Base-by-base conservation (phyloP, 2,113 vertebrate species). In the Fukomys damarensis region DNA sequence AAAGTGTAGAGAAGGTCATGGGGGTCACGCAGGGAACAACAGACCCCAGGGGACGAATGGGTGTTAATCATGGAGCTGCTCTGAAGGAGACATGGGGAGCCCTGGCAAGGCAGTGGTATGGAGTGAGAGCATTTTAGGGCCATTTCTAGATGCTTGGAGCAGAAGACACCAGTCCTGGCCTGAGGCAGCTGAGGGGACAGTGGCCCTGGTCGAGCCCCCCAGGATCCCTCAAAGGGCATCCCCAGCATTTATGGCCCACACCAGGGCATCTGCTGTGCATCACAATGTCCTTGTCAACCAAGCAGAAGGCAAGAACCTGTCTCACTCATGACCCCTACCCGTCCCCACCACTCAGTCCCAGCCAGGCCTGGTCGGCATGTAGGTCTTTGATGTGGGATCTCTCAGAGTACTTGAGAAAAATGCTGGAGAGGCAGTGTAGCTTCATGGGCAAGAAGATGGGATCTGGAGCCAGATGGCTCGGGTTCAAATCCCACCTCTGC, bases 241-340 rank as follows among this genome's bases (percentile, higher is more conserved):
- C 17, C 43, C 2, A 17, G 77, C 32, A 24, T 11, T 16, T 4
- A 9, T 0, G 7, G 52, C n/a, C 32, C 63, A 20, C 0, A 0
- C 0, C 1, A 4, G 22, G 1, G 19, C 8, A 56, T 19, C 3
- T 4, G 4, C 12, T 80, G 70, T 16, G 0, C 8, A 2, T 22
- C 3, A 2, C 3, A 0, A n/a, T 26, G 38, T 35, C 70, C 49
- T 83, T 41, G 4, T 38, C 35, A 46, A 2, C 54, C 46, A 43
- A 17, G 12, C 0, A 2, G 70, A 56, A 59, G 74, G 54, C 38
- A 43, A 17, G 35, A 38, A 4, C n/a, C 10, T 70, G 66, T 4
- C 4, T 35, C 11, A 2, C 32, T 12, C 58, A 19, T 10, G 84
- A 16, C 49, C 35, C 32, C 28, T 16, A 12, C 6, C 30, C 58